Percentiles rank a stretch among this genome's conserved stretches.
Conservation (phyloP, 2,113 vertebrate species). For the Origma solitaria region DNA sequence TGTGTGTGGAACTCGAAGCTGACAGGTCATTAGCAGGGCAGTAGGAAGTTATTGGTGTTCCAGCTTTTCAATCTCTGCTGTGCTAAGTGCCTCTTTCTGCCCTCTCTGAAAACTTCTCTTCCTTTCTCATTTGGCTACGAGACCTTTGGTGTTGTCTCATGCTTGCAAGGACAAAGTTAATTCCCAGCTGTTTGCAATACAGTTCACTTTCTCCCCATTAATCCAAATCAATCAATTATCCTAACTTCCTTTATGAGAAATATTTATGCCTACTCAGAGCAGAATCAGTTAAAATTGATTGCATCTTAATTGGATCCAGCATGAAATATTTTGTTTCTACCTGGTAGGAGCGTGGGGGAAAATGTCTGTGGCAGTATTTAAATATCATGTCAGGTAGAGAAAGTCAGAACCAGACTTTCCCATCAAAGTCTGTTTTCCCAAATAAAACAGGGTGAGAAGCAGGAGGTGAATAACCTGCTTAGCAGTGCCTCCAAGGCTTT, state of each 20-base stretch:
- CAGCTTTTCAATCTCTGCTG: neutral
- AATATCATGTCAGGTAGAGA: neutral
- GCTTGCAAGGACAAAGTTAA: neutral
- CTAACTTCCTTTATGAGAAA: slow-evolving; percentile 17
- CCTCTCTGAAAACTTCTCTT: neutral
- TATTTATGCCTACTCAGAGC: slow-evolving; percentile 11
- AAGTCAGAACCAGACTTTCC: neutral
- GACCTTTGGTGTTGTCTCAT: neutral
- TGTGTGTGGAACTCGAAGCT: neutral
- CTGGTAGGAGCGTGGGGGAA: neutral
- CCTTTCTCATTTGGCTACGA: neutral
- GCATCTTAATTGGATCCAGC: neutral
- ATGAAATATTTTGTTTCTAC: neutral
- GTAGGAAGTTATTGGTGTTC: neutral
- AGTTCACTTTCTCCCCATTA: neutral
- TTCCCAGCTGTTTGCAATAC: neutral
- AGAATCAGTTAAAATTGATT: slow-evolving; percentile 25
- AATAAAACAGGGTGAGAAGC: neutral
- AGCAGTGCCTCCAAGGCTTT: neutral
- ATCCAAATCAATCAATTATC: slow-evolving; percentile 18
- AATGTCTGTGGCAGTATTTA: neutral
- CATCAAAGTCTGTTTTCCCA: neutral
- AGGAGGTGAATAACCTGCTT: neutral
- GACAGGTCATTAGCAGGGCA: neutral
- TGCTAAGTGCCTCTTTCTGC: neutral